A percentile compares a stretch with the other conserved stretches of the same genome.
These are phyloP conservation scores for Lanius collurio DNA, from an alignment of 2,113 vertebrate genomes.

Conservation along the genomic window DNA sequence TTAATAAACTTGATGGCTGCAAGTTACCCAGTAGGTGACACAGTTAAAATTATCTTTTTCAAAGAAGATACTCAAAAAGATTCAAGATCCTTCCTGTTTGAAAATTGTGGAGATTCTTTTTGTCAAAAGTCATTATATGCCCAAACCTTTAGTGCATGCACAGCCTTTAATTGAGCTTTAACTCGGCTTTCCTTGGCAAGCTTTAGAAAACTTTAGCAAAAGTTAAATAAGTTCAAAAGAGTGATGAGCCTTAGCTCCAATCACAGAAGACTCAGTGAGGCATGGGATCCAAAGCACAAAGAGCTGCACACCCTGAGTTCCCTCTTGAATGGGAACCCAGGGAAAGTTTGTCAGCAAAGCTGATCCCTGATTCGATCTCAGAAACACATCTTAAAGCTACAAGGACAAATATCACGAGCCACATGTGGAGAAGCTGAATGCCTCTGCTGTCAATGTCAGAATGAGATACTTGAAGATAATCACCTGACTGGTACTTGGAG, in stretches of 20 bases:
- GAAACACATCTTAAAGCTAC: neutral
- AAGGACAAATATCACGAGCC: neutral
- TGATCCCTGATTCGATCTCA: neutral
- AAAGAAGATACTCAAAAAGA: neutral
- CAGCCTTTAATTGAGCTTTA: slow-evolving; percentile 36
- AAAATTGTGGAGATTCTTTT: neutral
- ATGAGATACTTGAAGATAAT: neutral
- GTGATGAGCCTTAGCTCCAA: neutral
- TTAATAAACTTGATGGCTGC: neutral
- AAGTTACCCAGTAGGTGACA: neutral
- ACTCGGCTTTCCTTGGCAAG: slow-evolving; percentile 22
- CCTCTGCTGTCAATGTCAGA: neutral
- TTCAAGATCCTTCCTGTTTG: neutral
- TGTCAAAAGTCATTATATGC: neutral
- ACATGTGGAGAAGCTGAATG: neutral
- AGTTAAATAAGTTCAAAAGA: neutral
- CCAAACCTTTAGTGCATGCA: neutral
- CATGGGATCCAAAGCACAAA: neutral
- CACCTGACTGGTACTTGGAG: neutral
- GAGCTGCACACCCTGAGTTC: neutral
- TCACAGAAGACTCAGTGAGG: neutral
- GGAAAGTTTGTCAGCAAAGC: slow-evolving; percentile 36
- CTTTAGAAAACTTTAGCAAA: slow-evolving; percentile 39
- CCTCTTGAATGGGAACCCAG: neutral
- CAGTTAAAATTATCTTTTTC: neutral